Percentiles rank a stretch among this genome's conserved stretches.
Conservation (phyloP, 2,888 invertebrate genomes). For the Kryphioiulus occultus region DNA sequence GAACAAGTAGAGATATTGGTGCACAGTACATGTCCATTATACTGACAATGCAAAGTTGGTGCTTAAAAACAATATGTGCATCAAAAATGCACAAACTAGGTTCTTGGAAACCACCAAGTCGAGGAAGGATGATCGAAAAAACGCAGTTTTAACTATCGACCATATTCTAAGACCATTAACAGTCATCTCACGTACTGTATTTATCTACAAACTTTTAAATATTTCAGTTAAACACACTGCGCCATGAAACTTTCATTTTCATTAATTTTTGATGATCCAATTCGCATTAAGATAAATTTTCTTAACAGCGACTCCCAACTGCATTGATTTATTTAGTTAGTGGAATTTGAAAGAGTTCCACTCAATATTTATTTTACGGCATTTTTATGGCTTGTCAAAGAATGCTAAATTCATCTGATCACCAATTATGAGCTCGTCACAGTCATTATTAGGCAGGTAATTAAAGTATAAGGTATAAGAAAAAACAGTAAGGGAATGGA, state of each 20-base stretch:
- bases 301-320: not conserved
- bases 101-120: not conserved
- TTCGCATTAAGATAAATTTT: not conserved
- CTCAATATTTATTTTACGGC: not conserved
- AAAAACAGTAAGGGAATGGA: not conserved
- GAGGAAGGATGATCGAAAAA: not conserved
- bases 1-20: too few relatives aligned
- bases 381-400: constrained; percentile 20
- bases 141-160: not conserved
- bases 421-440: not conserved
- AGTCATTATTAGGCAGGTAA: not conserved
- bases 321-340: not conserved
- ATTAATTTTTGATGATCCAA: constrained; percentile 20
- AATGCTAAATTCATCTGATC: constrained; percentile 21
- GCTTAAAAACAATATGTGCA: too few relatives aligned
- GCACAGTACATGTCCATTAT: too few relatives aligned
- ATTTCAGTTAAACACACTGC: not conserved
- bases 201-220: not conserved
- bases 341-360: not conserved
- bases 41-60: too few relatives aligned
- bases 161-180: not conserved
- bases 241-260: not conserved
- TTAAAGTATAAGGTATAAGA: not conserved
- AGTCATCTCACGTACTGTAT: not conserved
- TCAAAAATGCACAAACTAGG: too few relatives aligned